Percentiles rank a stretch among this genome's conserved stretches.
Conservation (phyloP, 2,888 invertebrate species). For the Colletes collaris region DNA sequence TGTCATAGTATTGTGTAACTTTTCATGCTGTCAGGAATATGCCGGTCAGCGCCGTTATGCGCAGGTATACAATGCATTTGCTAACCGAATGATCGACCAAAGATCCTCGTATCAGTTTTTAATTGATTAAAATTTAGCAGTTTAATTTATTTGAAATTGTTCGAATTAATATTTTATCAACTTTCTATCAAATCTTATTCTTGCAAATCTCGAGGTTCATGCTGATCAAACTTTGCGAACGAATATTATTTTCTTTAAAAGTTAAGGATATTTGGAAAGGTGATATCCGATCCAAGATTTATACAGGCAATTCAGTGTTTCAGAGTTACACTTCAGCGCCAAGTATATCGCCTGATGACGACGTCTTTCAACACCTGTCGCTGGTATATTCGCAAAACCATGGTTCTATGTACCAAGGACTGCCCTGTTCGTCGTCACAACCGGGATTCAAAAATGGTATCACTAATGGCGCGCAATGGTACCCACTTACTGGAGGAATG, state of each 20-base stretch:
- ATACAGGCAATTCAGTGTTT: slow-evolving; percentile 87
- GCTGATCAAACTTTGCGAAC: too few relatives aligned
- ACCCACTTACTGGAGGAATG: slow-evolving; percentile 95
- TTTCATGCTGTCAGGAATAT: slow-evolving; percentile 83
- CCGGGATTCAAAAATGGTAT: slow-evolving; percentile 94
- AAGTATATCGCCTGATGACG: slow-evolving; percentile 95
- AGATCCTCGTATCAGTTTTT: slow-evolving; percentile 1
- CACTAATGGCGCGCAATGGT: slow-evolving; percentile 97
- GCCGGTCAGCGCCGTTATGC: slow-evolving; percentile 84
- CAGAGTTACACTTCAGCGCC: slow-evolving; percentile 92
- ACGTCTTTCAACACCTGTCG: slow-evolving; percentile 94
- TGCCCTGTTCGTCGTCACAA: slow-evolving; percentile 90
- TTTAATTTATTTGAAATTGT: not conserved
- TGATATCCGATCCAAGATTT: slow-evolving; percentile 14
- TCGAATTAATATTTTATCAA: too few relatives aligned
- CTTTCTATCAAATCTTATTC: too few relatives aligned
- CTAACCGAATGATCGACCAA: slow-evolving; percentile 6
- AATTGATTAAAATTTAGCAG: not conserved
- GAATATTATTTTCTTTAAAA: not conserved
- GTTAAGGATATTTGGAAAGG: not conserved
- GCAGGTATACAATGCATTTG: slow-evolving; percentile 81
- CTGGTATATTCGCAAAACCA: slow-evolving; percentile 94
- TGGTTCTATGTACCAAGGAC: slow-evolving; percentile 93
- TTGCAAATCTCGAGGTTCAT: too few relatives aligned
- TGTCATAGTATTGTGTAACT: slow-evolving; percentile 67